Conservation (phyloP, 2,888 invertebrate genomes). For the Pristionchus entomophagus region DNA sequence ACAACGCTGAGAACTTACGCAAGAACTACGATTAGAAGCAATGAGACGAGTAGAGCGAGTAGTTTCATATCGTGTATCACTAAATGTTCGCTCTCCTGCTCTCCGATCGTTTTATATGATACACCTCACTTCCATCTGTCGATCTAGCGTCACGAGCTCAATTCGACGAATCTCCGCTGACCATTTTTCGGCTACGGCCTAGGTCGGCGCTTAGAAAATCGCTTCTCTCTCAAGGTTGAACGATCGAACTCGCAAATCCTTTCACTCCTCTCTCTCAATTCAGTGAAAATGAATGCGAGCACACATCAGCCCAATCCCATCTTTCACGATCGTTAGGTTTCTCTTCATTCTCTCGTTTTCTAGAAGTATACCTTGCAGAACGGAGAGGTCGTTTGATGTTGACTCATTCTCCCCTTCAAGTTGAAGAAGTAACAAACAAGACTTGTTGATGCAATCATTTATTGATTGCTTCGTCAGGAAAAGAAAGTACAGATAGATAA, state of each 20-base stretch:
- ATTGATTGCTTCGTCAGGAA: background rate
- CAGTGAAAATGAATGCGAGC: background rate
- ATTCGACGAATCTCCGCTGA: background rate
- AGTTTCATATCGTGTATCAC: background rate
- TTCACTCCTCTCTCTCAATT: background rate
- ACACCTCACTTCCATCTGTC: background rate
- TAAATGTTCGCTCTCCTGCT: background rate
- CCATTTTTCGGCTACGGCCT: constrained; percentile 7
- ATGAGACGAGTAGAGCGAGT: background rate
- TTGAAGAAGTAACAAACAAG: background rate
- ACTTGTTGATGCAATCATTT: constrained; percentile 14
- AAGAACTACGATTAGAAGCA: background rate
- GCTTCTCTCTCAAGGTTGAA: constrained; percentile 41
- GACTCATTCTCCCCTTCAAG: too few species aligned
- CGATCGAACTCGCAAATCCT: constrained; percentile 19
- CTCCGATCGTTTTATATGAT: background rate
- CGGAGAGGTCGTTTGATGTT: too few species aligned
- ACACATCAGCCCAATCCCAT: background rate
- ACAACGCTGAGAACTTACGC: background rate
- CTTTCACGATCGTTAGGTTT: background rate
- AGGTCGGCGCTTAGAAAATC: background rate
- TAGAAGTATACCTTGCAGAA: background rate
- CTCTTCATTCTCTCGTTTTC: background rate
- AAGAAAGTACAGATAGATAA: constrained; percentile 18
- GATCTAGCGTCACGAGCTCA: background rate